These are phyloP conservation scores for Microplitis deprimator DNA, from an alignment of 2,888 invertebrate species.

Conservation along the genomic window DNA sequence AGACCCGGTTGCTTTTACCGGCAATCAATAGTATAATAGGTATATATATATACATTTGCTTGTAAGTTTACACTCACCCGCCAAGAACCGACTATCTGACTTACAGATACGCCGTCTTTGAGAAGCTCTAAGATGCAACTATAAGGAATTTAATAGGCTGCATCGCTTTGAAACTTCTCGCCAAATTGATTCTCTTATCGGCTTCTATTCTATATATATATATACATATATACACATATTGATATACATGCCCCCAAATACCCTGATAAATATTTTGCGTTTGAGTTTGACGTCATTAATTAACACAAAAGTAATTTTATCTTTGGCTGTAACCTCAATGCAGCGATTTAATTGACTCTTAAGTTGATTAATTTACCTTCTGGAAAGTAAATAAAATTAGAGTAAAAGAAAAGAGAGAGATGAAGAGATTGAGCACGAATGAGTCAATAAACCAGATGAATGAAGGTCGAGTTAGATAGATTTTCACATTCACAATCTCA, in stretches of 20 bases:
- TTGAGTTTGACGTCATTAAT: not conserved
- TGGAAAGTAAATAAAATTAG: not conserved
- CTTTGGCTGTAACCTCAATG: not conserved
- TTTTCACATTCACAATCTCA: conserved; percentile 8
- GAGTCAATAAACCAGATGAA: conserved; percentile 27
- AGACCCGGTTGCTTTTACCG: conserved; percentile 5
- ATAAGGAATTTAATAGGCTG: conserved; percentile 62
- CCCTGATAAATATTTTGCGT: not conserved
- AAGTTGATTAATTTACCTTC: conserved; percentile 1
- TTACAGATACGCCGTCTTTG: conserved; percentile 50
- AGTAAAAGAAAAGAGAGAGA: not conserved
- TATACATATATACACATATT: not conserved
- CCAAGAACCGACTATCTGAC: conserved; percentile 14
- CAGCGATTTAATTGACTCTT: conserved; percentile 6
- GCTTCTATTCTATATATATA: conserved; percentile 3
- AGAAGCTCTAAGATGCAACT: conserved; percentile 47
- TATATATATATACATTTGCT: not conserved
- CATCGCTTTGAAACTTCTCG: conserved; percentile 61
- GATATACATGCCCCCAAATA: not conserved
- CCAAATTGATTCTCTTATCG: conserved; percentile 54
- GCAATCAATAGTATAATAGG: conserved; percentile 29
- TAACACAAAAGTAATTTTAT: not conserved
- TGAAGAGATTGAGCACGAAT: not conserved
- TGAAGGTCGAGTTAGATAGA: conserved; percentile 18
- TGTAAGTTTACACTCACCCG: conserved; percentile 25